Base-by-base conservation (phyloP, 2,888 invertebrate species). In the Zeuzera pyrina region DNA sequence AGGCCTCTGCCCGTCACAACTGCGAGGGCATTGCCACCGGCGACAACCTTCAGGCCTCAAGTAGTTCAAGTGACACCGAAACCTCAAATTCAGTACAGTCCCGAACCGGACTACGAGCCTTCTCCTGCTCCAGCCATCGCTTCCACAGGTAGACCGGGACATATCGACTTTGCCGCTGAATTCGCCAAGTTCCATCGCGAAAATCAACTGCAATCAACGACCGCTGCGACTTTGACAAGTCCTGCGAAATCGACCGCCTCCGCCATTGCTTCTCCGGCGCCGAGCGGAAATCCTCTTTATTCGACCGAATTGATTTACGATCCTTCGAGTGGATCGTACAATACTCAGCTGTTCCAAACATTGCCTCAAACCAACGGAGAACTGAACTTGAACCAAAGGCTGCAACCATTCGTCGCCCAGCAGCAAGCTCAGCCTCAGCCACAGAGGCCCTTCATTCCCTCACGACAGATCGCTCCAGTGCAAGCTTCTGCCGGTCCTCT, bases 221-320 rank as follows among this genome's bases (percentile, higher is more conserved):
- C 78, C 32, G 70, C 61, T 0, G 60, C 71, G 3, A 56, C 54
- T 5, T 57, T 67, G n/a, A 52, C 66, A n/a, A 63, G 56, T 33
- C 60, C 73, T 10, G 59, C 78, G 1, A 83, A 78, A 45, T 50
- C 71, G 22, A 71, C 68, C 38, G 47, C 42, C 28, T 67, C 57
- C 25, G 55, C 71, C 10, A 57, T 71, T 14, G 54, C 71, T 11
- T 58, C 71, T 14, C 67, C 84, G 24, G 52, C 57, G 14, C 73
- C 76, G 1, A 83, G 85, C 16, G 81, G 84, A 31, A 86, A 88
- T 45, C 91, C 91, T 35, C 85, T 92, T 33, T 93, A 92, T 68
- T 90, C 91, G 30, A 91, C 92, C 12, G 91, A 92, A 57, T 74
- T 93, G 15, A 86, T 92, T 0, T 93, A 86, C 64, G 92, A 93